phyloP scores from a whole-genome alignment of 92 coral and sea anemone species.

The Zoanthus gigantus region DNA sequence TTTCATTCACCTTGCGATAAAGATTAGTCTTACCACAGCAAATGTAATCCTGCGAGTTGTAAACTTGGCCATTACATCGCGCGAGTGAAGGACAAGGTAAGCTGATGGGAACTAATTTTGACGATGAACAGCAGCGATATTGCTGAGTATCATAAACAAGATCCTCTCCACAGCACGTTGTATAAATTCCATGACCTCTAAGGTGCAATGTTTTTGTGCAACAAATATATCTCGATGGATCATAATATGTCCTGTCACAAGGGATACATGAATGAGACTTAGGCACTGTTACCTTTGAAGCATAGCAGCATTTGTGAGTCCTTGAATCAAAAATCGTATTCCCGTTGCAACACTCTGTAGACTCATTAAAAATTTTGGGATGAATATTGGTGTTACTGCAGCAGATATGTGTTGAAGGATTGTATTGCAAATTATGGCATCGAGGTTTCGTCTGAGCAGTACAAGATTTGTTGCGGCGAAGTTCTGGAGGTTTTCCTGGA shows the following conservation, averaged over 20 bases:
- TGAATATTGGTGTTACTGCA: constrained; percentile 2
- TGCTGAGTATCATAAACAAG: constrained; percentile 1
- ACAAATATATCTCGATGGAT: constrained; percentile 18
- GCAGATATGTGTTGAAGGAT: constrained; percentile 13
- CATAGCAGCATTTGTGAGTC: constrained; percentile 18
- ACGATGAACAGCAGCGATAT: constrained; percentile 6
- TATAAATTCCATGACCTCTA: constrained; percentile 19
- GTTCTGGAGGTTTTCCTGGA: neutral
- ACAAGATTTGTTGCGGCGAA: neutral
- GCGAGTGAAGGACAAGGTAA: neutral
- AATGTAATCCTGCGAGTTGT: neutral
- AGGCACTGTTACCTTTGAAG: neutral
- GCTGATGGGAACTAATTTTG: neutral
- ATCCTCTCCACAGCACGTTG: constrained; percentile 26
- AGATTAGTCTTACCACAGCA: constrained; percentile 15
- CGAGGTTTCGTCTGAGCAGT: neutral
- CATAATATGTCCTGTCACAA: constrained; percentile 18
- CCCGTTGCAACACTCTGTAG: constrained; percentile 11
- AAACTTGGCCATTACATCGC: neutral
- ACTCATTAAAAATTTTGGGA: neutral
- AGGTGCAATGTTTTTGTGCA: neutral
- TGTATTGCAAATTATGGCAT: neutral
- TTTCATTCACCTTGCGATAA: neutral
- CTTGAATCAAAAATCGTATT: constrained; percentile 19
- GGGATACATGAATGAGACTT: constrained; percentile 21